Base-by-base conservation (phyloP, 2,113 vertebrate genomes). In the Ceratotherium simum region DNA sequence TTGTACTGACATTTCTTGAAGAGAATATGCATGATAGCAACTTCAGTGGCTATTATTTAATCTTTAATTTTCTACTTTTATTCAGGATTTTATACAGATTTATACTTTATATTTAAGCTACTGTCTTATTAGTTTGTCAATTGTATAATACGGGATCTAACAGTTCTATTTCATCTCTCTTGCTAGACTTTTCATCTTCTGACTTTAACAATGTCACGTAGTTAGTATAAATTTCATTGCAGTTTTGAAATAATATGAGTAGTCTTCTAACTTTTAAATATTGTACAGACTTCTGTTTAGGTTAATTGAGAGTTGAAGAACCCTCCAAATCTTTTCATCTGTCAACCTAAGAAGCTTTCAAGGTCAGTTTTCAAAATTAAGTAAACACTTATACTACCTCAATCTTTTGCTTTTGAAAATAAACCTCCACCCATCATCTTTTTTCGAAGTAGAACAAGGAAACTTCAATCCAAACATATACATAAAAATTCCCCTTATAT, bases 331-430 rank as follows among this genome's bases (percentile, higher is more conserved):
- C 12, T 91, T 72, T 93, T 86, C 42, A 65, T 82, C 31, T 64
- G 6, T 65, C 27, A 82, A 72, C 21, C 36, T 72, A 23, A 78
- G 91, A 91, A 36, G 6, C 13, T 76, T 70, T 79, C 42, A 88
- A 72, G 5, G 31, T 83, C n/a, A 65, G 3, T 94, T 88, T 87
- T 31, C 36, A 31, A 91, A 93, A 93, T 72, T 78, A 65, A 85
- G 93, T 73, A 81, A 95, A 91, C 81, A 70, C 48, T 80, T 72
- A 78, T 27, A 73, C 10, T 39, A 80, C n/a, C 13, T 64, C 39
- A 90, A n/a, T 73, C 27, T 84, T 85, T 54, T 90, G 4, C n/a
- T 92, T 86, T 92, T 39, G 85, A 75, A 93, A 93, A 75, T 60
- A 73, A 90, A 85, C 21, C 33, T 56, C 39, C 25, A 69, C 6